These are phyloP conservation scores for Mobula birostris DNA, from an alignment of 2,113 vertebrate species.

Conservation along the genomic window DNA sequence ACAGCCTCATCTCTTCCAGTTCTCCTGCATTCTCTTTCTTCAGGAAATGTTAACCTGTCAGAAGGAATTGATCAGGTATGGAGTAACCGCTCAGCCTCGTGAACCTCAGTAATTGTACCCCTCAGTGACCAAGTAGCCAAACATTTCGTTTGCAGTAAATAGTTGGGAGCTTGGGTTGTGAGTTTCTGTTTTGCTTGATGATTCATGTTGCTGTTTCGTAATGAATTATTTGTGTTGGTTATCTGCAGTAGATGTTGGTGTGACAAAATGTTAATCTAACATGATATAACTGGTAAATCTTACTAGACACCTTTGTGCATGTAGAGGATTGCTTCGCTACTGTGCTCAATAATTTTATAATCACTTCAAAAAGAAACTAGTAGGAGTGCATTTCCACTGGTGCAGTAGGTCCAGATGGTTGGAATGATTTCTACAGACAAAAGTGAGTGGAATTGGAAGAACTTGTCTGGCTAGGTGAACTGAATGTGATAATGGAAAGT, in stretches of 20 bases:
- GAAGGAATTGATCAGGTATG: slow-evolving; percentile 89
- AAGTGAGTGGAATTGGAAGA: neutral
- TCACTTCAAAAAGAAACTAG: neutral
- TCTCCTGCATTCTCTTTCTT: slow-evolving; percentile 80
- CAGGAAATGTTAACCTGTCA: slow-evolving; percentile 88
- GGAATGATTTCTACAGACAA: neutral
- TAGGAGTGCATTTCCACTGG: neutral
- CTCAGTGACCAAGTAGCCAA: neutral
- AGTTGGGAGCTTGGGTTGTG: neutral
- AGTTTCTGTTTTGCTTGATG: neutral
- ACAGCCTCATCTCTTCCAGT: slow-evolving; percentile 84
- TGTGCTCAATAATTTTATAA: neutral
- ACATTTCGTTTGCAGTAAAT: neutral
- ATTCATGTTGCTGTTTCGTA: neutral
- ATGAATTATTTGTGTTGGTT: neutral
- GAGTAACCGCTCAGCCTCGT: neutral
- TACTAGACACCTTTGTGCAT: neutral
- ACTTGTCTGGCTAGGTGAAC: neutral
- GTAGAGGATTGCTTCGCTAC: neutral
- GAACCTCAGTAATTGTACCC: neutral
- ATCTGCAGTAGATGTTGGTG: neutral
- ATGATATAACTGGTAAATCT: neutral
- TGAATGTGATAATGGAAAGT: neutral
- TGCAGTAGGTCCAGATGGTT: neutral
- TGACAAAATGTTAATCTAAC: neutral